Evolutionary conservation across 2,797 vertebrate genomes (phyloP).

Genomic region (Halcyon badia): DNA sequence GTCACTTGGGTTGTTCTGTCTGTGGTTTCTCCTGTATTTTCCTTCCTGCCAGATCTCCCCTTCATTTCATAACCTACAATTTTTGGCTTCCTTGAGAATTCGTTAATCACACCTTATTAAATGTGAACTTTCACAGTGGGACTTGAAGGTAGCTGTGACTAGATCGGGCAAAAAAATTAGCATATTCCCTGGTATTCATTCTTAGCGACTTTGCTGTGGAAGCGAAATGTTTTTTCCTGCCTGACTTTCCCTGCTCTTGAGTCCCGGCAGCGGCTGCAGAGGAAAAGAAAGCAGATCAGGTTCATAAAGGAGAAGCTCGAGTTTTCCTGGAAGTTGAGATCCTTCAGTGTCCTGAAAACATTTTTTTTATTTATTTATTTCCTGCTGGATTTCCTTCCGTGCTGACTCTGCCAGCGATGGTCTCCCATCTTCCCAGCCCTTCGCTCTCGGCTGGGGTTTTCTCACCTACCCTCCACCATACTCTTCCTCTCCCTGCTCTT

Average conservation of each 20-base stretch:
- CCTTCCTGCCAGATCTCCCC: constrained; percentile 44
- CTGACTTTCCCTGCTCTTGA: neutral
- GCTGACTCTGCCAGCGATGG: neutral
- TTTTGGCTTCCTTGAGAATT: constrained; percentile 68
- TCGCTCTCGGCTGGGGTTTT: neutral
- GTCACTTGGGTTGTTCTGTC: constrained; percentile 15
- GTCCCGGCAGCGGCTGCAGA: neutral
- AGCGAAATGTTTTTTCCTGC: neutral
- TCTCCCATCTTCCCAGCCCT: neutral
- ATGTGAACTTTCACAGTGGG: constrained; percentile 68
- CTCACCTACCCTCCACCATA: neutral
- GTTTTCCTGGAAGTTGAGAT: constrained; percentile 24
- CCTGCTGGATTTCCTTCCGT: constrained; percentile 3
- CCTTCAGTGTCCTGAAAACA: neutral
- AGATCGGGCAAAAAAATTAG: neutral
- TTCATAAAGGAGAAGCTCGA: neutral
- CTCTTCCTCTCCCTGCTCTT: neutral
- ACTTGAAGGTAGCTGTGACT: constrained; percentile 54
- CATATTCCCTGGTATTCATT: neutral
- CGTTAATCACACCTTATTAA: constrained; percentile 71
- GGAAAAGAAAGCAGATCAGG: neutral
- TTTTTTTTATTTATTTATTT: neutral
- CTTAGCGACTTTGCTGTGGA: neutral
- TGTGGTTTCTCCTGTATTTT: constrained; percentile 52
- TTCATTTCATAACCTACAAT: constrained; percentile 30